phyloP scores from a whole-genome alignment of 2,888 invertebrate species.

The Stenchaetothrips biformis region DNA sequence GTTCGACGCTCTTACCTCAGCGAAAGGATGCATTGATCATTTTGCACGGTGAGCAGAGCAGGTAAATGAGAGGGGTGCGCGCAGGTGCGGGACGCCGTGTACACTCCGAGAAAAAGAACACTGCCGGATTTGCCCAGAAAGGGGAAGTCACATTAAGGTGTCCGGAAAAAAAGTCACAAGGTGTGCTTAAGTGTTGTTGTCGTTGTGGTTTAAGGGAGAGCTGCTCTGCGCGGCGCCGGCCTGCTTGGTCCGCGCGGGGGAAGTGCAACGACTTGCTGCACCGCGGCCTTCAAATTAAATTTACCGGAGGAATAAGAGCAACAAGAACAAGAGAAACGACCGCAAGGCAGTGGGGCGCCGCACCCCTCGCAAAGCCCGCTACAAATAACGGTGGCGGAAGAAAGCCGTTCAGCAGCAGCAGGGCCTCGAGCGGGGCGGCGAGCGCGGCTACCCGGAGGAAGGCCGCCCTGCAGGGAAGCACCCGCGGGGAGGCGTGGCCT shows the following conservation, averaged over 20 bases:
- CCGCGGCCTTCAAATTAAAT: slow-evolving; percentile 3
- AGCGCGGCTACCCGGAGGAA: too few species aligned
- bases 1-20: too few species aligned
- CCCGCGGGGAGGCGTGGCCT: not conserved
- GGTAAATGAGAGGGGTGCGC: too few species aligned
- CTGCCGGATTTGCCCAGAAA: not conserved
- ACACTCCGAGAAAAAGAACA: not conserved
- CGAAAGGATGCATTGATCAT: too few species aligned
- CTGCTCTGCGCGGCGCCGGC: not conserved
- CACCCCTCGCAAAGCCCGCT: not conserved
- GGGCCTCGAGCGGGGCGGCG: not conserved
- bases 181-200: too few species aligned
- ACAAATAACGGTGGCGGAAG: not conserved
- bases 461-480: not conserved
- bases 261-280: not conserved
- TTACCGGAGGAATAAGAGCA: not conserved
- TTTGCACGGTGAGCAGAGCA: too few species aligned
- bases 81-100: too few species aligned
- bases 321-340: not conserved
- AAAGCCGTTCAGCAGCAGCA: not conserved
- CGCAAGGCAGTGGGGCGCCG: not conserved
- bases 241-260: too few species aligned
- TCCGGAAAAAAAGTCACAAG: not conserved
- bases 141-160: not conserved
- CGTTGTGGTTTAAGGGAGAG: too few species aligned